Base-by-base conservation (phyloP, 2,888 invertebrate genomes). In the Chrysina gloriosa region DNA sequence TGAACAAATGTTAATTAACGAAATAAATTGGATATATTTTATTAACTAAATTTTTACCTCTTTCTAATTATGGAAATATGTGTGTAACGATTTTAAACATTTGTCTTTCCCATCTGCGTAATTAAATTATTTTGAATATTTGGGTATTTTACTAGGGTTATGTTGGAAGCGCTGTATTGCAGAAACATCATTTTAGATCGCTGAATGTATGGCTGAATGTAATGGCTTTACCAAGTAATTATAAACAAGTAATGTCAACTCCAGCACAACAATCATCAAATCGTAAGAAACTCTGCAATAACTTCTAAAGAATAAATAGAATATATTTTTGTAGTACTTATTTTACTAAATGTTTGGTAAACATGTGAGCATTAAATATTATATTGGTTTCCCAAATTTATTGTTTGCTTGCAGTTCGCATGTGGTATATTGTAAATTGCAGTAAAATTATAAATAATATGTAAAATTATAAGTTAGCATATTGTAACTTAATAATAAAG, bases 181-280 rank as follows among this genome's bases (percentile, higher is more conserved):
- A n/a, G n/a, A n/a, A n/a, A n/a, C 27, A 9, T 11, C 27, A n/a
- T 52, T 4, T 52, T 29, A n/a, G 7, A 27, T 19, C 23, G 50
- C 52, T 52, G 48, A 67, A 48, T 19, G 23, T 48, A 29, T 29
- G 14, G 45, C 6, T 21, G 50, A n/a, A 36, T n/a, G 81, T 76
- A 71, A 95, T 95, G 94, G 91, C 94, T 75, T 85, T 94, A 73
- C 94, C 94, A 68, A 87, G 89, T 75, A 94, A 92, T 82, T 95
- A 94, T 82, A 94, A 94, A 83, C 93, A 93, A 86, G 89, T 92
- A 76, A 89, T 92, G 83, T 88, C 91, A 76, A 89, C 92, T 83
- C 89, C 92, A 73, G 89, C 88, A 77, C 89, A 90, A 45, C 89
- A 90, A 76, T 86, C 86, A 79, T 85, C 90, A 78, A 90, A 89